Evolutionary conservation across 1,140 invertebrate genomes (phyloP).

Genomic region (Drosophila setifemur): DNA sequence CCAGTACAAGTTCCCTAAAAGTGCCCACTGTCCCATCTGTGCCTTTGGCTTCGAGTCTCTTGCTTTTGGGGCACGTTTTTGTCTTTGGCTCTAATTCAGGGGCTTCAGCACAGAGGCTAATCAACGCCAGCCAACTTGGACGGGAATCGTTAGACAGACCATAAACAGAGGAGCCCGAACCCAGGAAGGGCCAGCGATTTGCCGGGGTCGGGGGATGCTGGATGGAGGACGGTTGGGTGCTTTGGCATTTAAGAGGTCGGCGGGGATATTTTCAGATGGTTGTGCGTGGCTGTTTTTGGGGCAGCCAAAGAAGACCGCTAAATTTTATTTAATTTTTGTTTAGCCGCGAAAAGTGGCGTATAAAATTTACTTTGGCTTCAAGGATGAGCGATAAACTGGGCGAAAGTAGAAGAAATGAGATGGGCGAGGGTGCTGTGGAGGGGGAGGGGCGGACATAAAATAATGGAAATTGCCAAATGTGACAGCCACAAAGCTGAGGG

Average conservation of each 20-base stretch:
- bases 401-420: no score
- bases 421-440: background rate
- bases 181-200: slow-evolving; percentile 13
- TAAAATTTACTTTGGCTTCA: slow-evolving; percentile 77
- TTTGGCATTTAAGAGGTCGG: background rate
- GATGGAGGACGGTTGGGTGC: no score
- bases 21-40: slow-evolving; percentile 52
- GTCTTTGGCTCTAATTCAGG: slow-evolving; percentile 75
- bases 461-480: slow-evolving; percentile 80
- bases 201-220: background rate
- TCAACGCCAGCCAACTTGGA: slow-evolving; percentile 76
- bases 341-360: slow-evolving; percentile 79
- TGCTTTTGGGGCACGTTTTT: slow-evolving; percentile 75
- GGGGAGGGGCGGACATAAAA: slow-evolving; percentile 65
- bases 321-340: slow-evolving; percentile 81
- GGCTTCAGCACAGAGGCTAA: slow-evolving; percentile 71
- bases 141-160: slow-evolving; percentile 77
- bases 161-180: slow-evolving; percentile 53
- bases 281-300: slow-evolving; percentile 33
- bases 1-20: background rate
- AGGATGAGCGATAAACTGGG: slow-evolving; percentile 51
- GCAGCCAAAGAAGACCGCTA: slow-evolving; percentile 68
- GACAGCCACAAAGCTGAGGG: slow-evolving; percentile 71
- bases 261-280: background rate
- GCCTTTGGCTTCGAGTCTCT: slow-evolving; percentile 61